Evolutionary conservation across 2,888 invertebrate genomes (phyloP), one percentile per base, ranked within the genome.

Genomic region (Plagiodera versicolora): DNA sequence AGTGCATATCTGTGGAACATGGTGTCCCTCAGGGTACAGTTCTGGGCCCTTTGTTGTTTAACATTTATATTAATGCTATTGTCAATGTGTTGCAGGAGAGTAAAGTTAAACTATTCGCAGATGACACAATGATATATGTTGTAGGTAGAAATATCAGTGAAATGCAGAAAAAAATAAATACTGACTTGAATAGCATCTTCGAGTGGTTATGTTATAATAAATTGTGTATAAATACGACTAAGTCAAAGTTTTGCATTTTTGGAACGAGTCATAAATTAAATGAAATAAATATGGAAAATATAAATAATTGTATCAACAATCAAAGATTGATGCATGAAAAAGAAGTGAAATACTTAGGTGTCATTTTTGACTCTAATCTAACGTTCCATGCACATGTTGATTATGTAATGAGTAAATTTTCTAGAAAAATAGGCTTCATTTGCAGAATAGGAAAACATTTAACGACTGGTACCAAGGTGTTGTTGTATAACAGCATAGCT

Each of bases 261-360:
- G 24, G 24, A 24, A 24, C 24, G 24, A 24, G 24, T 5, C 24
- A 24, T 24, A 24, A 24, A 24, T 6, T 24, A 24, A 24, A 24
- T 24, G 24, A 24, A 24, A 24, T 24, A 24, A 24, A 24, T 24
- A 24, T 24, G 24, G 24, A 24, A 24, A 6, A 24, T 24, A 24
- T 6, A 6, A 24, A 24, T 24, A 24, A 5, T 24, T 24, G 24
- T 24, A 24, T 24, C 6, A 24, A 24, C 24, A 24, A 24, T 24
- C 24, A 24, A 24, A 24, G 24, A 24, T 24, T 24, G 24, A 24
- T 24, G 24, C 24, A 24, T 24, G 24, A 24, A 6, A 24, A 18
- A 9, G 14, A 48, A 48, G 19, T 48, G 4, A 48, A 48, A 48
- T 48, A 48, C 19, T 48, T 48, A 48, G 48, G 48, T 18, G 19